These are phyloP conservation scores for Tinamus guttatus DNA, from an alignment of 2,113 vertebrate species.

Conservation along the genomic window DNA sequence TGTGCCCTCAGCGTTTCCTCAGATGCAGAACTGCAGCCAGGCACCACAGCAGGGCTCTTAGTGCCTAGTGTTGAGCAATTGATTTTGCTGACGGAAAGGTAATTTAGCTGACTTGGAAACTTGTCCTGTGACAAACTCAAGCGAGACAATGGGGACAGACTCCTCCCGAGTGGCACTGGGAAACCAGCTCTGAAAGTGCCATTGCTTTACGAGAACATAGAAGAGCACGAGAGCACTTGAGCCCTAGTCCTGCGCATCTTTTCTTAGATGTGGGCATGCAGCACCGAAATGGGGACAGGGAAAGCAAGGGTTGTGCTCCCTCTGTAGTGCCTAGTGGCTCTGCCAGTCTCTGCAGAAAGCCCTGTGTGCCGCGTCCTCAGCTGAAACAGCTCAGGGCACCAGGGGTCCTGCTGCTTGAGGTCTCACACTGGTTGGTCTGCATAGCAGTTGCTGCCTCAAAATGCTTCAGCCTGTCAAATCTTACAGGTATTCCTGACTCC, in stretches of 20 bases:
- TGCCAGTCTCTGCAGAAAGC: background rate
- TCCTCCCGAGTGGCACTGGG: background rate
- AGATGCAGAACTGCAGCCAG: no score
- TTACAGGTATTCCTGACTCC: background rate
- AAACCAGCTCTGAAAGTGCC: background rate
- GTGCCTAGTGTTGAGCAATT: no score
- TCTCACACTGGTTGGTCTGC: rapidly evolving
- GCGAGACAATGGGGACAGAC: background rate
- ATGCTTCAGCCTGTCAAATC: rapidly evolving
- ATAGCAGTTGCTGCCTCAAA: background rate
- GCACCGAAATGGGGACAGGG: rapidly evolving
- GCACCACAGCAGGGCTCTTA: no score
- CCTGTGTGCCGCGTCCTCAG: no score
- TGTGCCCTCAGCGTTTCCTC: no score
- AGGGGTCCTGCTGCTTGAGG: background rate
- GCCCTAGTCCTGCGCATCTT: background rate
- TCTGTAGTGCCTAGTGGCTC: background rate
- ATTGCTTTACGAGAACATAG: background rate
- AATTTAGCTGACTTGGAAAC: background rate
- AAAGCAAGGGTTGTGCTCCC: background rate
- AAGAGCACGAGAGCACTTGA: background rate
- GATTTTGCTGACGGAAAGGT: background rate
- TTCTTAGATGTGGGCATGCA: background rate
- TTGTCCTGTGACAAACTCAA: background rate
- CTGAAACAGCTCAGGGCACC: background rate